phyloP scores from a whole-genome alignment of 2,888 invertebrate genomes.

The Eupithecia subumbrata region DNA sequence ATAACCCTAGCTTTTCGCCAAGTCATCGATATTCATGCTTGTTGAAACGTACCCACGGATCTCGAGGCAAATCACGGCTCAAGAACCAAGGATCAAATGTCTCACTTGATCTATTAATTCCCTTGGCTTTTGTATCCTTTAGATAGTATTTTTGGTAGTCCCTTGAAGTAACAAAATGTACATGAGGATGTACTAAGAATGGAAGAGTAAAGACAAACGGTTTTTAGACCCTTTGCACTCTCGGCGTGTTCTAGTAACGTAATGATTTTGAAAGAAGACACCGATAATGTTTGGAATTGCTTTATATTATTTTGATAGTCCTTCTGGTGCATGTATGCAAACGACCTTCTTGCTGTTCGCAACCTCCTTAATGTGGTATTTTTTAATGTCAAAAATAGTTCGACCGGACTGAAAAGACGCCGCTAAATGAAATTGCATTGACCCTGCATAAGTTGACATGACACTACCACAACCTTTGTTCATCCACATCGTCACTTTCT shows the following conservation, averaged over 20 bases:
- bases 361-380: neutral
- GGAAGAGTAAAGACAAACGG: neutral
- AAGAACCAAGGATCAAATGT: slow-evolving; percentile 23
- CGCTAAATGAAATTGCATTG: too few species aligned
- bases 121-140: slow-evolving; percentile 9
- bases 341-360: neutral
- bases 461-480: too few species aligned
- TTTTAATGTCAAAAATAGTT: too few species aligned
- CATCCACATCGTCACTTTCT: too few species aligned
- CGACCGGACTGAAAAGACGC: too few species aligned
- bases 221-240: neutral
- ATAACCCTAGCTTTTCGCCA: slow-evolving; percentile 46
- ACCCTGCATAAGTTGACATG: too few species aligned
- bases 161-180: neutral
- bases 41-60: slow-evolving; percentile 31
- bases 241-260: neutral
- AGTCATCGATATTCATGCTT: slow-evolving; percentile 50
- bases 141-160: neutral
- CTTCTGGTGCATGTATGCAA: neutral
- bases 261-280: neutral
- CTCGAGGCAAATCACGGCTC: slow-evolving; percentile 31
- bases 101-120: slow-evolving; percentile 25
- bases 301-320: neutral
- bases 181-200: neutral
- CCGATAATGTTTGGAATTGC: neutral